Evolutionary conservation across 1,140 invertebrate genomes (phyloP).

Genomic region (Reticulitermes speratus): DNA sequence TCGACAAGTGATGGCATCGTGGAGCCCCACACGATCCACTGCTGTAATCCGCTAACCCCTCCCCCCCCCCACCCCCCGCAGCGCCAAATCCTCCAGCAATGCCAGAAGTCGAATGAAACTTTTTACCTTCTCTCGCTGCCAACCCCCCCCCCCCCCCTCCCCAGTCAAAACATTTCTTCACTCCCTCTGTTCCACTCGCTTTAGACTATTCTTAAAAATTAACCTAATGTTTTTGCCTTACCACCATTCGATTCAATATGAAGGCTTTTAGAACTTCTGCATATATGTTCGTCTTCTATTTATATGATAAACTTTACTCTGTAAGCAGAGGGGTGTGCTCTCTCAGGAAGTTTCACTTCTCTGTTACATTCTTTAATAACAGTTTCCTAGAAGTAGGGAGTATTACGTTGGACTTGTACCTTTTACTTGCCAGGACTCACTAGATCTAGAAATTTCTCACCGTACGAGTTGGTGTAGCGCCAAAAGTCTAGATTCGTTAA

Average conservation of each 20-base stretch:
- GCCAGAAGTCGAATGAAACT: background rate
- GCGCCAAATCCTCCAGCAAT: background rate
- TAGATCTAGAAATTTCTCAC: no score
- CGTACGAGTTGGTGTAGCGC: no score
- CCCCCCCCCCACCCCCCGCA: background rate
- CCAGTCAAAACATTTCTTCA: background rate
- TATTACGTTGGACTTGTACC: no score
- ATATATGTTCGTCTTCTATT: background rate
- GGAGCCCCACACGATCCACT: background rate
- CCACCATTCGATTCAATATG: background rate
- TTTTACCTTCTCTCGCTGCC: no score
- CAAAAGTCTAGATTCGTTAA: no score
- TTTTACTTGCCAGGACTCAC: no score
- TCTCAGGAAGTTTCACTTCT: background rate
- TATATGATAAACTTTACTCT: background rate
- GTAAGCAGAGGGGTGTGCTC: background rate
- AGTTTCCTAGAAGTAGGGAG: no score
- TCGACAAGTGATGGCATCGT: background rate
- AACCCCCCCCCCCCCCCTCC: no score
- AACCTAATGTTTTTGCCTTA: background rate
- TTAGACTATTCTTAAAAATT: background rate
- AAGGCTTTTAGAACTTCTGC: background rate
- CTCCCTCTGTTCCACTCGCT: background rate
- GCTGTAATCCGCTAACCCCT: background rate
- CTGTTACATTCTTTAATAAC: no score